Evolutionary conservation across 2,113 vertebrate genomes (phyloP).

Genomic region (Holacanthus passer): DNA sequence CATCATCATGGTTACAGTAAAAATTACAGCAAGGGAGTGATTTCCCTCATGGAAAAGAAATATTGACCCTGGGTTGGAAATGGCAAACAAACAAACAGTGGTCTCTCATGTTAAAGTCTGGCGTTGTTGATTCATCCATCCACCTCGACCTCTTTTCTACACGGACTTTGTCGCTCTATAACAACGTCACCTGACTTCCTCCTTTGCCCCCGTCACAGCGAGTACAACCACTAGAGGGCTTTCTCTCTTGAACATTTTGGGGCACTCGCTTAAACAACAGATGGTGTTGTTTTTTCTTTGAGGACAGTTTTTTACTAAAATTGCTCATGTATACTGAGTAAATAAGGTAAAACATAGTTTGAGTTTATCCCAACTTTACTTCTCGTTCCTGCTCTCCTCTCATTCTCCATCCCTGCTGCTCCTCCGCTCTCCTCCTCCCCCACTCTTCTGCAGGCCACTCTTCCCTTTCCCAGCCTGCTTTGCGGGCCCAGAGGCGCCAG

Average conservation of each 20-base stretch:
- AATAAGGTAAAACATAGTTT: background rate
- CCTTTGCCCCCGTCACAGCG: background rate
- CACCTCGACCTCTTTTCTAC: too few relatives aligned
- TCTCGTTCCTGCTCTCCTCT: background rate
- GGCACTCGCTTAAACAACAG: background rate
- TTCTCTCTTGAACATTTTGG: background rate
- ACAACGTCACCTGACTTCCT: too few relatives aligned
- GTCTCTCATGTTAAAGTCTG: background rate
- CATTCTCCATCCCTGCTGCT: background rate
- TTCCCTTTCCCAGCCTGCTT: slow-evolving; percentile 77
- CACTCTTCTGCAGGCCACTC: slow-evolving; percentile 34
- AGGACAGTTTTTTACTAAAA: background rate
- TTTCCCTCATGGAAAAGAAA: background rate
- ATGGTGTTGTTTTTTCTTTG: background rate
- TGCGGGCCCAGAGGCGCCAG: slow-evolving; percentile 94
- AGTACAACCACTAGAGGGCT: background rate
- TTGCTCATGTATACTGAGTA: background rate
- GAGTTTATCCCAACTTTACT: background rate
- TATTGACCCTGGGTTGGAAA: background rate
- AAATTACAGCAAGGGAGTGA: too few relatives aligned
- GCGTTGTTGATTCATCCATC: too few relatives aligned
- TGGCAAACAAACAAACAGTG: background rate
- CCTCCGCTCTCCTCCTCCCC: slow-evolving; percentile 20
- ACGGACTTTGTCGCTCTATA: too few relatives aligned
- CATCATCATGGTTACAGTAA: background rate